Evolutionary conservation across 2,797 vertebrate genomes (phyloP), one percentile per base, ranked within the genome.

Genomic region (Furcifer pardalis): DNA sequence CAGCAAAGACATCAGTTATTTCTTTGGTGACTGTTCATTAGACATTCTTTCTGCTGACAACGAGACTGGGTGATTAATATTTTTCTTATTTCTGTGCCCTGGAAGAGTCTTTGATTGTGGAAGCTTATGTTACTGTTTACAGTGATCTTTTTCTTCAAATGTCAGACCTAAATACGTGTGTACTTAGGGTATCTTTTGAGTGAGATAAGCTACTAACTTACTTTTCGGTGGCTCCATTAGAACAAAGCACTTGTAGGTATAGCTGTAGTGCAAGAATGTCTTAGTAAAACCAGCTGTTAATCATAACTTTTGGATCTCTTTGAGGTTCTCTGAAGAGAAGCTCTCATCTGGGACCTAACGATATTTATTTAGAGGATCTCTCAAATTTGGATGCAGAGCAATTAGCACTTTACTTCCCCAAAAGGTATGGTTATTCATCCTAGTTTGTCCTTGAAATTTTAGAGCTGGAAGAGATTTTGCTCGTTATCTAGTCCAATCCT

Each of bases 361-460:
- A 95, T 35, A 96, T 98, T 95, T 97, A 97, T 89, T 90, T 98
- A 81, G 98, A 98, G n/a, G 98, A 98, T 59, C 91, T 97, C 69
- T 94, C 96, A 2, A 95, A 87, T 15, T 94, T 97, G 69, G 94
- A 97, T 35, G 96, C 97, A 17, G 94, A 97, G 68, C 94, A 96
- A 4, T 96, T 96, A 59, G 96, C 97, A 5, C 96, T 97, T 32
- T 97, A 97, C 95, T 97, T 99, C 87, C 96, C 97, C 0, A 96
- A 96, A 87, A 98, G 97, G 98, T 99, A 87, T 76, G 86, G 71
- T 0, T 13, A 87, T 9, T 21, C 35, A 63, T 37, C n/a, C 32
- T 74, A 23, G 25, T 74, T 75, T 49, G 5, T 63, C 73, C 2
- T 59, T 25, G 21, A 17, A 42, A 32, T 60, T 59, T 80, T 56